Conservation (phyloP, 2,888 invertebrate genomes). For the Clunio marinus region DNA sequence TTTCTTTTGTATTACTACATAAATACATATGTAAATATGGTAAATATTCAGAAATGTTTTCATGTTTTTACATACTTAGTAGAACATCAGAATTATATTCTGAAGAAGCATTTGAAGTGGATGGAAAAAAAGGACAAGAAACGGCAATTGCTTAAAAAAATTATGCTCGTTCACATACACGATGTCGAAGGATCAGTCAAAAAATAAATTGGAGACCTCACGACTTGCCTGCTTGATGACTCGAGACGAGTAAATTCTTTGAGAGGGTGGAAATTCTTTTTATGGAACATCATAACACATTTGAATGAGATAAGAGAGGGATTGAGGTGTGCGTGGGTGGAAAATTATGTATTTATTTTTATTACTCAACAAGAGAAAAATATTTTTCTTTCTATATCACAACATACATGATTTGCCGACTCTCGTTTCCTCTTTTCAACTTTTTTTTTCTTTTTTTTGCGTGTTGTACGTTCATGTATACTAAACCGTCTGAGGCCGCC, state of each 20-base stretch:
- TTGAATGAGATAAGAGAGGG: not conserved
- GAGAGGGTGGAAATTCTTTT: not conserved
- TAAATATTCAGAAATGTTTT: not conserved
- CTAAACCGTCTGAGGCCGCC: constrained; percentile 27
- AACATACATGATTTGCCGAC: constrained; percentile 21
- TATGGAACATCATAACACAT: not conserved
- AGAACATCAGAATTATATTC: not conserved
- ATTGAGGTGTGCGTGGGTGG: not conserved
- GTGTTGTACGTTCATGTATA: no score
- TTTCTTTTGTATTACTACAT: not conserved
- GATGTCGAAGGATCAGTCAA: not conserved
- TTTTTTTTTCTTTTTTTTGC: no score
- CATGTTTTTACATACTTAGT: not conserved
- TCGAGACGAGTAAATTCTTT: not conserved
- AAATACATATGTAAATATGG: not conserved
- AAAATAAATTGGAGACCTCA: not conserved
- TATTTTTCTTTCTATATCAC: constrained; percentile 12
- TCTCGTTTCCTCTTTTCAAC: constrained; percentile 16
- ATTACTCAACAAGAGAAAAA: not conserved
- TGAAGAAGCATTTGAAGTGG: no score
- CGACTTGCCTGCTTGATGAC: not conserved
- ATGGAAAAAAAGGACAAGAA: no score
- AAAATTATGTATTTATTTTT: constrained; percentile 29
- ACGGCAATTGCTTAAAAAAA: not conserved
- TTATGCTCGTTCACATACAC: not conserved